A percentile compares a stretch with the other conserved stretches of the same genome.
Conservation (phyloP, 2,888 invertebrate species). For the Hypercompe scribonia region DNA sequence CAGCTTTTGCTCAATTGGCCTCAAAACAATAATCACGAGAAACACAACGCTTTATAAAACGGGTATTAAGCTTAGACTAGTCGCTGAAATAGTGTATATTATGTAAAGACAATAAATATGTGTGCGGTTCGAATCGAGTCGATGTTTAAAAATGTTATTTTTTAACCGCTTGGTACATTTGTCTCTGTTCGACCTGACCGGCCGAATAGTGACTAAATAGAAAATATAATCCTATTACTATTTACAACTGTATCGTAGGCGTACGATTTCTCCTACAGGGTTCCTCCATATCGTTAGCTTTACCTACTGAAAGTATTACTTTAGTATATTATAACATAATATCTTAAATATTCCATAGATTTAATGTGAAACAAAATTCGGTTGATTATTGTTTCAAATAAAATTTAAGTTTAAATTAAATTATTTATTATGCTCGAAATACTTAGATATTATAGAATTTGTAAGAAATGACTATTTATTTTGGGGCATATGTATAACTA, state of each 20-base stretch:
- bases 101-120: conserved; percentile 76
- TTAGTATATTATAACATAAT: conserved; percentile 75
- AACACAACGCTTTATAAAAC: conserved; percentile 79
- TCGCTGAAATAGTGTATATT: conserved; percentile 59
- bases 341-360: conserved; percentile 81
- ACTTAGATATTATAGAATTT: conserved; percentile 16
- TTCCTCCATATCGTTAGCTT: conserved; percentile 86
- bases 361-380: conserved; percentile 68
- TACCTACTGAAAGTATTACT: conserved; percentile 83
- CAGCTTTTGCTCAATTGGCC: conserved; percentile 87
- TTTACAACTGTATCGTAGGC: conserved; percentile 75
- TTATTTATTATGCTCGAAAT: conserved; percentile 27
- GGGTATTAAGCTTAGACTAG: conserved; percentile 68
- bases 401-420: conserved; percentile 29
- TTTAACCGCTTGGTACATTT: conserved; percentile 73
- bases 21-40: conserved; percentile 64
- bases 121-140: conserved; percentile 73
- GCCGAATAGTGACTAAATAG: conserved; percentile 78
- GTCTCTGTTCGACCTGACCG: conserved; percentile 70
- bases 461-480: conserved; percentile 8
- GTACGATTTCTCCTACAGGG: conserved; percentile 84
- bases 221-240: conserved; percentile 71
- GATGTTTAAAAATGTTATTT: conserved; percentile 72
- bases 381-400: conserved; percentile 54
- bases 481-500: conserved; percentile 26